Evolutionary conservation across 2,797 vertebrate genomes (phyloP).

Genomic region (Cuculus canorus): DNA sequence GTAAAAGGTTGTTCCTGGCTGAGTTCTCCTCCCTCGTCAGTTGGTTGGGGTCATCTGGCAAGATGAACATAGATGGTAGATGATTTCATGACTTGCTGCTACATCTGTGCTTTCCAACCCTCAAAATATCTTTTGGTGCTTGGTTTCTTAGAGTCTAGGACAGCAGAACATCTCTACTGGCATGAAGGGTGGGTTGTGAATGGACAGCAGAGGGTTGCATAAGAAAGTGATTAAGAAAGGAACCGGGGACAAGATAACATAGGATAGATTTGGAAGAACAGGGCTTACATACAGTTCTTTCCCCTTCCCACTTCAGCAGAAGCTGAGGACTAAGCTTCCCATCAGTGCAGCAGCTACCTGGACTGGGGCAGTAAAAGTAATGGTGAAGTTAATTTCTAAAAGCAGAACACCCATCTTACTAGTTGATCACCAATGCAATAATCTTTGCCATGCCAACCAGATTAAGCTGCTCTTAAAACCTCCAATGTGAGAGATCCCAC

Average conservation of each 20-base stretch:
- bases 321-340: background rate
- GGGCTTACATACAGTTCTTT: background rate
- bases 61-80: background rate
- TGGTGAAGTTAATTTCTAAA: background rate
- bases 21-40: background rate
- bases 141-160: background rate
- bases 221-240: background rate
- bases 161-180: background rate
- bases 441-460: background rate
- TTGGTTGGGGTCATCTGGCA: background rate
- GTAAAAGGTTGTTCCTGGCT: background rate
- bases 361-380: background rate
- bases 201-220: background rate
- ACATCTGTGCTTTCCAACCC: background rate
- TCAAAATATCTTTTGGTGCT: background rate
- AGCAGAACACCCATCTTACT: background rate
- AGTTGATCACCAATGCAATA: background rate
- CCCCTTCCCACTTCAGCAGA: background rate
- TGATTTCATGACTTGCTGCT: background rate
- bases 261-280: background rate
- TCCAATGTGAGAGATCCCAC: background rate
- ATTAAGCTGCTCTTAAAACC: background rate
- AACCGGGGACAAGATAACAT: background rate
- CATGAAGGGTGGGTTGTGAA: background rate
- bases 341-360: background rate